Evolutionary conservation across 2,888 invertebrate genomes (phyloP).

Genomic region (Dorcus parallelipipedus): DNA sequence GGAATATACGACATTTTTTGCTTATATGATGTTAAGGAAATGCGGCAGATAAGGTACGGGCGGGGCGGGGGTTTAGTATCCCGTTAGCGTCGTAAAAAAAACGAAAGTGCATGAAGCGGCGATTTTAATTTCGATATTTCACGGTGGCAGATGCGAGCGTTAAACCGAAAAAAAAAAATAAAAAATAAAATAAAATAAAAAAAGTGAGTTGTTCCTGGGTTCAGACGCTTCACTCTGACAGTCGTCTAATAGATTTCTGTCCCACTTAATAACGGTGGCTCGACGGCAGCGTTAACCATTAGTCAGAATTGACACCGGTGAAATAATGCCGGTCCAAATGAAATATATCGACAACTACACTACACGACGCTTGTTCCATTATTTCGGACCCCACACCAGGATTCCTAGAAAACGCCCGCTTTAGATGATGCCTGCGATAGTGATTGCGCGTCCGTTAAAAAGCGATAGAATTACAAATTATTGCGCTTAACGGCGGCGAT

Average conservation of each 20-base stretch:
- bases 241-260: slow-evolving; percentile 44
- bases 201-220: slow-evolving; percentile 13
- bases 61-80: too few relatives aligned
- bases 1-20: slow-evolving; percentile 25
- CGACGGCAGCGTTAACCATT: slow-evolving; percentile 41
- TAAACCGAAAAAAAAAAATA: slow-evolving; percentile 3
- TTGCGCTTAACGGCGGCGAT: too few relatives aligned
- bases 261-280: slow-evolving; percentile 42
- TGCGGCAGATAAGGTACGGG: too few relatives aligned
- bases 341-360: slow-evolving; percentile 42
- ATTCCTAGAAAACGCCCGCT: background rate
- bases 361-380: slow-evolving; percentile 35
- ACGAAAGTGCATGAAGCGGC: too few relatives aligned
- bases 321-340: slow-evolving; percentile 42
- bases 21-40: slow-evolving; percentile 14
- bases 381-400: slow-evolving; percentile 28
- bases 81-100: too few relatives aligned
- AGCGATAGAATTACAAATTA: too few relatives aligned
- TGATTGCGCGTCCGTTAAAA: too few relatives aligned
- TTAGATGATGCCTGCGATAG: too few relatives aligned
- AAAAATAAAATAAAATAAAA: slow-evolving; percentile 12
- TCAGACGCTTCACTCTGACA: slow-evolving; percentile 29
- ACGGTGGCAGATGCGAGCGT: background rate
- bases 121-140: too few relatives aligned
- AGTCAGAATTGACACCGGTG: slow-evolving; percentile 44